Evolutionary conservation across 2,888 invertebrate species (phyloP).

Genomic region (Mythimna albipuncta): DNA sequence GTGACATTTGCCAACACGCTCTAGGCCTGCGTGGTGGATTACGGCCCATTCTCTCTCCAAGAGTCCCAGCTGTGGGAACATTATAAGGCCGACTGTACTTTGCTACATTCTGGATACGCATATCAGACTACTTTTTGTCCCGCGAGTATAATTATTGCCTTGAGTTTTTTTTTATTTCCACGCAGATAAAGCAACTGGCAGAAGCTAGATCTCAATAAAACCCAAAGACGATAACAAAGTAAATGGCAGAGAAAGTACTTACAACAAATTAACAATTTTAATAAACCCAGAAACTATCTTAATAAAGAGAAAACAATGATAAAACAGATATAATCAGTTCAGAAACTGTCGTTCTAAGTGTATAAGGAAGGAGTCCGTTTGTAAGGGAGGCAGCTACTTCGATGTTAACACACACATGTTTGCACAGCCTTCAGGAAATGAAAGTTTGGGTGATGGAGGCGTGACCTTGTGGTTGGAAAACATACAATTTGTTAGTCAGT

Average conservation of each 20-base stretch:
- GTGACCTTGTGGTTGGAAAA: constrained; percentile 42
- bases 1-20: too few species aligned
- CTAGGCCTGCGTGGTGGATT: too few species aligned
- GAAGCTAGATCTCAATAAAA: background rate
- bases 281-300: constrained; percentile 51
- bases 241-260: background rate
- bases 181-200: too few species aligned
- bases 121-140: too few species aligned
- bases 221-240: background rate
- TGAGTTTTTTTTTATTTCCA: too few species aligned
- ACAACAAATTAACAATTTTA: constrained; percentile 32
- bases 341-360: constrained; percentile 51
- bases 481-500: constrained; percentile 31
- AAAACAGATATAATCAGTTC: constrained; percentile 49
- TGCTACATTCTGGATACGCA: too few species aligned
- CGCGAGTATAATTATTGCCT: too few species aligned
- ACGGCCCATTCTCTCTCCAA: too few species aligned
- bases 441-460: constrained; percentile 52
- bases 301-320: constrained; percentile 40
- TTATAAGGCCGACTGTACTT: too few species aligned
- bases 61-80: too few species aligned
- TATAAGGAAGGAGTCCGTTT: constrained; percentile 27
- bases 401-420: constrained; percentile 52
- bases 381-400: constrained; percentile 30
- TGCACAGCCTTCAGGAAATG: constrained; percentile 53